Conservation (phyloP, 2,797 vertebrate genomes). For the Hydrocynus forskahlii region DNA sequence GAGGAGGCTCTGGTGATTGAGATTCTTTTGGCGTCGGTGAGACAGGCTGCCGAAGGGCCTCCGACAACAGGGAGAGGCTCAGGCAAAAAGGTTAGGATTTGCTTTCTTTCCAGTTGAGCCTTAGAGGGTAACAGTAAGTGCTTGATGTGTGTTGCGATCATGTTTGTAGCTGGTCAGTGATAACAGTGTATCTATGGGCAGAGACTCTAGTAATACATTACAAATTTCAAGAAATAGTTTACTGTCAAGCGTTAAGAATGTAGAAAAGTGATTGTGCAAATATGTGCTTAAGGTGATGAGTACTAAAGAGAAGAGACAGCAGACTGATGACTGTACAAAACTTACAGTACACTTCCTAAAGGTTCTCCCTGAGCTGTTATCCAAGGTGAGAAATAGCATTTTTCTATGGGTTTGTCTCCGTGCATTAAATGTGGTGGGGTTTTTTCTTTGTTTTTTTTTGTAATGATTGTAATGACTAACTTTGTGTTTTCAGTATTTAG, state of each 20-base stretch:
- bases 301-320: slow-evolving; percentile 84
- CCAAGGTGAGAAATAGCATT: slow-evolving; percentile 76
- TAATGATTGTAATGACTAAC: background rate
- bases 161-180: background rate
- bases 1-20: slow-evolving; percentile 83
- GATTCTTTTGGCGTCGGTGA: slow-evolving; percentile 83
- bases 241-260: too few relatives aligned
- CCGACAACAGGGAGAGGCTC: slow-evolving; percentile 83
- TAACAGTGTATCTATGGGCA: background rate
- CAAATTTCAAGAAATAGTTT: background rate
- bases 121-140: background rate
- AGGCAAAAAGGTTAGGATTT: slow-evolving; percentile 81
- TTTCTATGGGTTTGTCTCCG: background rate
- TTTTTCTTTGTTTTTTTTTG: too few relatives aligned
- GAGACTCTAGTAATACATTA: background rate
- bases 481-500: slow-evolving; percentile 80
- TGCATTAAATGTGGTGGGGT: background rate
- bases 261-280: slow-evolving; percentile 15
- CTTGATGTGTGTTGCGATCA: too few relatives aligned
- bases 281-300: slow-evolving; percentile 75
- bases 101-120: slow-evolving; percentile 3
- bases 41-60: slow-evolving; percentile 87
- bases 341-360: slow-evolving; percentile 86
- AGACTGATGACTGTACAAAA: slow-evolving; percentile 82
- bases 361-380: slow-evolving; percentile 85